Evolutionary conservation across 2,888 invertebrate species (phyloP).

Genomic region (Criorhina ranunculi): DNA sequence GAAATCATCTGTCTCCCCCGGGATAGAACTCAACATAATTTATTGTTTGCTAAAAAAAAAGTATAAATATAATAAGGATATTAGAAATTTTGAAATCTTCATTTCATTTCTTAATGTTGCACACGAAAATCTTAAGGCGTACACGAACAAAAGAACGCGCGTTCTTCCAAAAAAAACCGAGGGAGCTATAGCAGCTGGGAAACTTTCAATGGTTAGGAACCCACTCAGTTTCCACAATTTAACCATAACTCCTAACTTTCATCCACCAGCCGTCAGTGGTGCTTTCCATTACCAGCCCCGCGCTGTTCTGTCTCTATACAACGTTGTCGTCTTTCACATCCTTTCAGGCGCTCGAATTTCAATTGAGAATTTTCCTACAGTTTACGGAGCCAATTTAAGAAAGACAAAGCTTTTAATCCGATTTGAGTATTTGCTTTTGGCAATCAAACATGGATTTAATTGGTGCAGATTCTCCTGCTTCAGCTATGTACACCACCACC

Average conservation of each 20-base stretch:
- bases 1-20: not conserved
- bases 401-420: constrained; percentile 77
- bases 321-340: constrained; percentile 59
- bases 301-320: not conserved
- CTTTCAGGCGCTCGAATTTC: constrained; percentile 75
- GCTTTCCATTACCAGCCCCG: constrained; percentile 18
- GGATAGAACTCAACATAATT: constrained; percentile 28
- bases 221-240: constrained; percentile 35
- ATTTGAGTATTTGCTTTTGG: constrained; percentile 77
- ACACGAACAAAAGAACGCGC: constrained; percentile 44
- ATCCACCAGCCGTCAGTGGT: not conserved
- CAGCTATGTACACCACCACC: too few relatives aligned
- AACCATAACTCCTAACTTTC: constrained; percentile 28
- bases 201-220: constrained; percentile 25
- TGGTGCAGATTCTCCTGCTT: constrained; percentile 61
- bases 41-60: constrained; percentile 39
- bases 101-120: constrained; percentile 61
- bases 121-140: constrained; percentile 35
- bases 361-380: constrained; percentile 74
- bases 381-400: constrained; percentile 77
- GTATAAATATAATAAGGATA: constrained; percentile 52
- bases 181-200: constrained; percentile 35
- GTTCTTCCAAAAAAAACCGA: not conserved
- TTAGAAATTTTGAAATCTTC: constrained; percentile 71
- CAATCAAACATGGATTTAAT: constrained; percentile 77